A percentile compares a stretch with the other conserved stretches of the same genome.
Evolutionary conservation across 2,888 invertebrate species (phyloP).

Genomic region (Phania funesta): DNA sequence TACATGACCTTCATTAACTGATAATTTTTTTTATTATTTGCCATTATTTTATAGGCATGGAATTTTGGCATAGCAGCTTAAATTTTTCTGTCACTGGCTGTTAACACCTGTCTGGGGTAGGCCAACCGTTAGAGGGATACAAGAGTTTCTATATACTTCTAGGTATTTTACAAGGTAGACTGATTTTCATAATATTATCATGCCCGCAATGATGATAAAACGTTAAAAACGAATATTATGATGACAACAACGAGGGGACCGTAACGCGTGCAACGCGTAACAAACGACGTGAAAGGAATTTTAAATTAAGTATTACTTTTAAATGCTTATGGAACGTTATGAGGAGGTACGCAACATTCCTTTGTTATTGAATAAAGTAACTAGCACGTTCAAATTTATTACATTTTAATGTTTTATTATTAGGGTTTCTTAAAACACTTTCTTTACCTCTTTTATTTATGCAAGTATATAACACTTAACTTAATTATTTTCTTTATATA

Average conservation of each 20-base stretch:
- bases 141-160: neutral
- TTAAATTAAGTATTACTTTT: neutral
- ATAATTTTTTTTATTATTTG: neutral
- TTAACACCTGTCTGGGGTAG: too few species aligned
- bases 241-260: slow-evolving; percentile 27
- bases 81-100: too few species aligned
- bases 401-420: neutral
- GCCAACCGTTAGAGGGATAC: neutral
- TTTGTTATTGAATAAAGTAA: neutral
- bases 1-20: too few species aligned
- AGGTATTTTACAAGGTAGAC: slow-evolving; percentile 21
- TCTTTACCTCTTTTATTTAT: neutral
- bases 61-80: neutral
- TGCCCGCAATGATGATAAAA: slow-evolving; percentile 4
- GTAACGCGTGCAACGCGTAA: slow-evolving; percentile 40
- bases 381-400: neutral
- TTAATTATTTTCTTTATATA: too few species aligned
- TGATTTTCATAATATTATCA: slow-evolving; percentile 41
- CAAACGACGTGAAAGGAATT: slow-evolving; percentile 50
- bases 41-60: neutral
- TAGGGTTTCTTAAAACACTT: neutral
- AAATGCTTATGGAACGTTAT: neutral
- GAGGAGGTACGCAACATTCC: neutral
- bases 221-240: slow-evolving; percentile 14
- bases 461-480: neutral